These are phyloP conservation scores for Coenonympha glycerion DNA, from an alignment of 2,888 invertebrate genomes.

Conservation along the genomic window DNA sequence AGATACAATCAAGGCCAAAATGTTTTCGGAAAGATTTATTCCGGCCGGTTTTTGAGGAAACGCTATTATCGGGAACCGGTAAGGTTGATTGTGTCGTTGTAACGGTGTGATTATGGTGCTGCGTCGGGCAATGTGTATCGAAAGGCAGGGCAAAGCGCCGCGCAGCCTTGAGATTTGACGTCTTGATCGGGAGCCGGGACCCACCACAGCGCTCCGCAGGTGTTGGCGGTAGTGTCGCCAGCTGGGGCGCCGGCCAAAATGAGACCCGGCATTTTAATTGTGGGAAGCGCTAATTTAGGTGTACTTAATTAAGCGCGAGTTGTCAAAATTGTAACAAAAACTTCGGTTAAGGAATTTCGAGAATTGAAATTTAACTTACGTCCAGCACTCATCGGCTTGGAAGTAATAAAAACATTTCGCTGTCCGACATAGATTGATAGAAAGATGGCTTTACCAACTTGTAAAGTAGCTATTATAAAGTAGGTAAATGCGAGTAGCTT, in stretches of 20 bases:
- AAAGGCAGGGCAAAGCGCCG: slow-evolving; percentile 53
- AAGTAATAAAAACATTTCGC: no score
- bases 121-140: slow-evolving; percentile 59
- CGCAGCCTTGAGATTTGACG: slow-evolving; percentile 73
- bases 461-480: no score
- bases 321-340: background rate
- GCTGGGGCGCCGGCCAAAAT: background rate
- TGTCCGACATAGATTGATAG: no score
- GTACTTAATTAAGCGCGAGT: background rate
- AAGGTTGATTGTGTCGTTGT: slow-evolving; percentile 30
- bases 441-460: no score
- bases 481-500: no score
- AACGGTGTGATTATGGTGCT: slow-evolving; percentile 50
- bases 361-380: background rate
- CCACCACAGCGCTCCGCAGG: slow-evolving; percentile 73
- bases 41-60: slow-evolving; percentile 21
- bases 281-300: background rate
- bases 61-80: slow-evolving; percentile 26
- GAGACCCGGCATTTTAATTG: background rate
- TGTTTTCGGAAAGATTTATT: slow-evolving; percentile 5
- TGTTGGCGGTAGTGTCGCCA: slow-evolving; percentile 41
- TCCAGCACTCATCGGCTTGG: no score
- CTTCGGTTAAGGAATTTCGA: background rate
- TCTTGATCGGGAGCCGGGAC: slow-evolving; percentile 75
- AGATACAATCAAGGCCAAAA: slow-evolving; percentile 1